These are phyloP conservation scores for Trachymyrmex septentrionalis DNA, from an alignment of 1,140 invertebrate genomes.

Conservation along the genomic window DNA sequence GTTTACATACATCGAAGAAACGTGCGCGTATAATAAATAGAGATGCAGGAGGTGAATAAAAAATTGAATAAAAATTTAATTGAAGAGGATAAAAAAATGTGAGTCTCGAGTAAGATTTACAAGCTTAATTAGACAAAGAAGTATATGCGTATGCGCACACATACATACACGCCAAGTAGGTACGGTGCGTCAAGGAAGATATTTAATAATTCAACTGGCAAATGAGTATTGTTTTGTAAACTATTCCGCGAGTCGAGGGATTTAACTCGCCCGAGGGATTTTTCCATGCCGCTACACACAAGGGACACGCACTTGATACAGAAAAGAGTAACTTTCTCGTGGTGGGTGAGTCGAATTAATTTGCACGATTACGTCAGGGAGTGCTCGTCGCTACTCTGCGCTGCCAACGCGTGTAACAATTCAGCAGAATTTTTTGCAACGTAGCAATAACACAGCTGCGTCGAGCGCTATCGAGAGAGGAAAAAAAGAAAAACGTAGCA, in stretches of 20 bases:
- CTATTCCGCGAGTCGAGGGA: background rate
- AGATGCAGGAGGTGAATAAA: background rate
- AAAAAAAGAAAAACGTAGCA: background rate
- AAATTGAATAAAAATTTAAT: background rate
- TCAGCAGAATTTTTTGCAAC: conserved; percentile 33
- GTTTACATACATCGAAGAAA: background rate
- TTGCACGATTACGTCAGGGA: conserved; percentile 80
- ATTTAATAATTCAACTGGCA: conserved; percentile 13
- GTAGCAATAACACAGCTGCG: background rate
- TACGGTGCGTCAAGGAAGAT: background rate
- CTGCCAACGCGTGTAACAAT: background rate
- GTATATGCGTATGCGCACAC: background rate
- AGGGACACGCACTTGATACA: conserved; percentile 75
- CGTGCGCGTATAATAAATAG: too few relatives aligned
- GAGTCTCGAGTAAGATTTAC: background rate
- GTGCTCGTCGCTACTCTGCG: background rate
- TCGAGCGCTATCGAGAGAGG: background rate
- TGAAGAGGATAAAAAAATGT: background rate
- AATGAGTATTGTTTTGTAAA: background rate
- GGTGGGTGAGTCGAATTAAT: conserved; percentile 81
- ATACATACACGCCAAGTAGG: background rate
- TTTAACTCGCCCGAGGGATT: conserved; percentile 46
- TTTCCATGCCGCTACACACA: conserved; percentile 71
- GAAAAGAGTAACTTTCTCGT: conserved; percentile 83
- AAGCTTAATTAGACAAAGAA: conserved; percentile 1